A percentile compares a stretch with the other conserved stretches of the same genome.
These are phyloP conservation scores for Cryptocephalus moraei DNA, from an alignment of 2,888 invertebrate genomes.

Conservation along the genomic window DNA sequence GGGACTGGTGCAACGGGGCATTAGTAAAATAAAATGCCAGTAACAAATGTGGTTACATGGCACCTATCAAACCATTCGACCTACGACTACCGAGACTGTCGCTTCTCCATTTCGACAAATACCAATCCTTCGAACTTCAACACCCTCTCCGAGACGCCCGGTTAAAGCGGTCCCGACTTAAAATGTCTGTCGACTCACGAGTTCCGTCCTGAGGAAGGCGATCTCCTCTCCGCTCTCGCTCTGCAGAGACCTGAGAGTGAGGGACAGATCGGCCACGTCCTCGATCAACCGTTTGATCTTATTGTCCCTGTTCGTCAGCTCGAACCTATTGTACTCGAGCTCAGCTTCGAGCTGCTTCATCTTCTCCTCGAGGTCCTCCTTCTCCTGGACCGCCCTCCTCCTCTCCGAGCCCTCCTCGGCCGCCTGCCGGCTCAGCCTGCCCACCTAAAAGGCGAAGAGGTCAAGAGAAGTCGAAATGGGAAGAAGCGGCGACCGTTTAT, in stretches of 20 bases:
- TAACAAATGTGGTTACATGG: too few relatives aligned
- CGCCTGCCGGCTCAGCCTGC: conserved; percentile 70
- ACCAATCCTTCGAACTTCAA: too few relatives aligned
- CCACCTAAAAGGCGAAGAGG: conserved; percentile 42
- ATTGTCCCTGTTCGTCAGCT: conserved; percentile 56
- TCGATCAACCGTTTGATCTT: conserved; percentile 62
- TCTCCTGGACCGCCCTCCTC: conserved; percentile 59
- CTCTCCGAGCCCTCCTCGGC: conserved; percentile 77
- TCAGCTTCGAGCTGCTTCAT: conserved; percentile 54
- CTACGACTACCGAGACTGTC: too few relatives aligned
- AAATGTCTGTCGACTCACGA: conserved; percentile 40
- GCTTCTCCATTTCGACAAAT: too few relatives aligned
- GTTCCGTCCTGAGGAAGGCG: conserved; percentile 43
- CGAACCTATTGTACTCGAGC: conserved; percentile 54
- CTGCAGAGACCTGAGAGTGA: conserved; percentile 47
- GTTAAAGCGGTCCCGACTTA: conserved; percentile 13
- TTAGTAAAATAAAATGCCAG: too few relatives aligned
- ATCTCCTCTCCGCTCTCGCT: conserved; percentile 45
- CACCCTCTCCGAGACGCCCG: conserved; percentile 2
- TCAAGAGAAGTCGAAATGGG: not conserved
- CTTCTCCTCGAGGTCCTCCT: conserved; percentile 54
- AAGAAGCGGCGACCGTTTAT: too few relatives aligned
- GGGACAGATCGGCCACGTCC: conserved; percentile 62
- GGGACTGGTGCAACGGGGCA: too few relatives aligned
- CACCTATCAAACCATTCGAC: too few relatives aligned